phyloP scores from a whole-genome alignment of 2,797 vertebrate genomes.

The Heterohyrax brucei region DNA sequence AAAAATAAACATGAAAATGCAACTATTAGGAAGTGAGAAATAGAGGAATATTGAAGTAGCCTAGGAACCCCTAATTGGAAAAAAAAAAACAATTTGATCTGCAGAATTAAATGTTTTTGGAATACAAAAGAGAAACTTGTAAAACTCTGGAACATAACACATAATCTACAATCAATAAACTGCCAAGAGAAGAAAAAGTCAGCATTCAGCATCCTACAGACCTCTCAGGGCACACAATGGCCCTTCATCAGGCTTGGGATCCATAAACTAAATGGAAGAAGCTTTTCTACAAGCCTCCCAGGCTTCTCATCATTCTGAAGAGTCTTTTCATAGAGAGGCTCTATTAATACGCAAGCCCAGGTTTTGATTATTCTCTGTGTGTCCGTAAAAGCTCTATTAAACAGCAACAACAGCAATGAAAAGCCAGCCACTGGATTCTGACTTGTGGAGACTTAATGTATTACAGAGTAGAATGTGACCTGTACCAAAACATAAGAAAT shows the following conservation, averaged over 20 bases:
- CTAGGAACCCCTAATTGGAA: constrained; percentile 57
- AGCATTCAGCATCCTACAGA: constrained; percentile 29
- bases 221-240: not conserved
- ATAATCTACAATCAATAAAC: constrained; percentile 35
- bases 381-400: constrained; percentile 44
- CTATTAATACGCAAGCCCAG: constrained; percentile 25
- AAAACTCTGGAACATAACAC: constrained; percentile 24
- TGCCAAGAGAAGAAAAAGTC: not conserved
- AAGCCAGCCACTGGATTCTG: not conserved
- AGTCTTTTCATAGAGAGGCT: constrained; percentile 38
- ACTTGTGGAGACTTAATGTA: not conserved
- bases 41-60: constrained; percentile 71
- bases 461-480: not conserved
- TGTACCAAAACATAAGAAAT: no score
- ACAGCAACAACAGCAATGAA: not conserved
- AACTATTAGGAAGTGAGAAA: constrained; percentile 80
- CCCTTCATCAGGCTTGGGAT: constrained; percentile 15
- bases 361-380: constrained; percentile 25
- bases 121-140: constrained; percentile 22
- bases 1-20: constrained; percentile 83
- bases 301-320: not conserved
- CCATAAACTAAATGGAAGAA: constrained; percentile 28
- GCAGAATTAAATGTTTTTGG: constrained; percentile 58
- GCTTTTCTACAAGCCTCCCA: not conserved
- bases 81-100: not conserved